These are phyloP conservation scores for Acronicta aceris DNA, from an alignment of 2,888 invertebrate genomes.

Conservation along the genomic window DNA sequence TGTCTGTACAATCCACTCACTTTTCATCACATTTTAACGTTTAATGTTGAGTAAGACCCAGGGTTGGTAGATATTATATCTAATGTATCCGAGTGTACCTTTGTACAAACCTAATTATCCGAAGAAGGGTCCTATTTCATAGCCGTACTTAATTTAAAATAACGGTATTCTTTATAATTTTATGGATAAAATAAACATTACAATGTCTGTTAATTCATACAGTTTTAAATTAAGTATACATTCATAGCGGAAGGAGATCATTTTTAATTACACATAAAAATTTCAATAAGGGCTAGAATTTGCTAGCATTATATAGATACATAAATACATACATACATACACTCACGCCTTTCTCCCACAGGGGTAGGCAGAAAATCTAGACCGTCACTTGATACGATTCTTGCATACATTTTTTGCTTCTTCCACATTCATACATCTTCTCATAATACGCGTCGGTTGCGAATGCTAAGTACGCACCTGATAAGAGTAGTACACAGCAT, in stretches of 20 bases:
- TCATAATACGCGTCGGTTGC: no score
- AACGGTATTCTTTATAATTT: slow-evolving; percentile 7
- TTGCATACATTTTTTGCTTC: no score
- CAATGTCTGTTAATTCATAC: neutral
- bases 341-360: no score
- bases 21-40: slow-evolving; percentile 40
- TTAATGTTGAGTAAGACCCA: slow-evolving; percentile 23
- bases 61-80: slow-evolving; percentile 23
- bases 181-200: neutral
- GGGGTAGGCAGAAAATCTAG: no score
- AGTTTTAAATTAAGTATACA: neutral
- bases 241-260: neutral
- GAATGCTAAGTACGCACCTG: no score
- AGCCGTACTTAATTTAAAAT: slow-evolving; percentile 11
- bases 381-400: no score
- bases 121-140: slow-evolving; percentile 13
- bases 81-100: slow-evolving; percentile 16
- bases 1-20: slow-evolving; percentile 31
- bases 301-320: no score
- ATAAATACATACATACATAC: no score
- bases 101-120: slow-evolving; percentile 31
- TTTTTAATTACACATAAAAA: neutral
- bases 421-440: no score
- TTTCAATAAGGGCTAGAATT: no score
- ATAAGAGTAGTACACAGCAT: no score